Percentiles rank a stretch among this genome's conserved stretches.
Conservation (phyloP, 1,140 invertebrate species). For the Polypedilum pembai region DNA sequence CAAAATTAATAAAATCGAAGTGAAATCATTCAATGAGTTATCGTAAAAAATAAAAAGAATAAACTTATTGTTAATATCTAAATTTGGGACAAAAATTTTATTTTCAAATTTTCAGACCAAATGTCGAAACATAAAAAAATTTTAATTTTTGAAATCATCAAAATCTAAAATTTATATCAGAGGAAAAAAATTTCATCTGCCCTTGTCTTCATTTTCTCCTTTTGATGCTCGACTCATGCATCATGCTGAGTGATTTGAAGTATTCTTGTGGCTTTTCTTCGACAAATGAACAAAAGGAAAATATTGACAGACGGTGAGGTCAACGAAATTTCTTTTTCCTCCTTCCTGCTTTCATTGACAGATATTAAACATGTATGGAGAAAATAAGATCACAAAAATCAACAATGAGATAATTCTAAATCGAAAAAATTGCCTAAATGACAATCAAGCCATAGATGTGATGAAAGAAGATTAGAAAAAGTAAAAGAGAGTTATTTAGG, state of each 20-base stretch:
- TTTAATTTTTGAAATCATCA: no score
- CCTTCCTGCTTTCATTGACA: neutral
- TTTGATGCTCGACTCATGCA: neutral
- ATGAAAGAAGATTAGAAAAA: neutral
- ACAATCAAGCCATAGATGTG: neutral
- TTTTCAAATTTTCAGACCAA: no score
- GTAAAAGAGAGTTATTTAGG: neutral
- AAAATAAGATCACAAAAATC: neutral
- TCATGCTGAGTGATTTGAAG: conserved; percentile 3
- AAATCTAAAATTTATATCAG: no score
- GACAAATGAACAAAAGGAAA: neutral
- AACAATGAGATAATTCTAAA: conserved; percentile 3
- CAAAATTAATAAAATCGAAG: no score
- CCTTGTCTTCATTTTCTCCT: neutral
- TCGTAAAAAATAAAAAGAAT: no score
- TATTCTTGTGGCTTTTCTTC: conserved; percentile 11
- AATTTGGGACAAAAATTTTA: no score
- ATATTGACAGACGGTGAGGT: neutral
- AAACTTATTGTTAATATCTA: no score
- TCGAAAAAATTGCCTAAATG: conserved; percentile 12
- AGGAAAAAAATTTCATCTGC: neutral
- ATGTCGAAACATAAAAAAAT: no score
- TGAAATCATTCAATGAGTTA: no score
- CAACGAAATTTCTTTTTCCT: neutral
- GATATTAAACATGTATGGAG: conserved; percentile 13